Base-by-base conservation (phyloP, 1,140 invertebrate species). In the Choristoneura fumiferana region DNA sequence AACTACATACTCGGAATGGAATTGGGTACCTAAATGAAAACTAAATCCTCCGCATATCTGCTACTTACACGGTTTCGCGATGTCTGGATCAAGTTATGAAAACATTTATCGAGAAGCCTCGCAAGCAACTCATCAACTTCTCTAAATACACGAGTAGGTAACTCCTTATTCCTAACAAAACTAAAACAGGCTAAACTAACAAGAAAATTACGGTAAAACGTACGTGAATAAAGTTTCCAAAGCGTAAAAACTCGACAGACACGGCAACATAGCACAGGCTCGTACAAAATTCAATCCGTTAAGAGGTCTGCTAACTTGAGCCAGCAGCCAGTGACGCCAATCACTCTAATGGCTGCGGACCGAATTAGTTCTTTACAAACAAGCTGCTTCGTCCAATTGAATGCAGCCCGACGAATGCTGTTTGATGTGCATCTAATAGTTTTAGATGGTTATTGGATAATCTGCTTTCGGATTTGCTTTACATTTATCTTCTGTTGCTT, bases 231-330 rank as follows among this genome's bases (percentile, higher is more conserved):
- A 45, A 49, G 43, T 49, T 49, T 49, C 12, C 18, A 22, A 45
- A 45, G 43, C 18, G 43, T 22, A 49, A 33, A 49, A 49, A 49
- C n/a, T 49, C 43, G n/a, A n/a, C n/a, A 49, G 43, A 49, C 43
- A 29, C 12, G 22, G 22, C 18, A 2, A 0, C 12, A 5, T 43
- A 45, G 43, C 18, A n/a, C 17, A 12, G 43, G 12, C 67, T 22
- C 17, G 36, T 38, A 58, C 53, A 60, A 57, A 64, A 64, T 59
- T 59, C 62, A 64, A 64, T 64, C 62, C 54, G 62, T 53, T 57
- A 60, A 64, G 60, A 62, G 60, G 57, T 39, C 49, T 39, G 45
- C 59, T 57, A 37, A 49, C 43, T 29, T 22, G 35, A 45, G 15
- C 15, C 54, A 34, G 54, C 49, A 60, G 49, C 13, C 57, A 29